Evolutionary conservation across 2,888 invertebrate genomes (phyloP).

Genomic region (Cheilosia urbana): DNA sequence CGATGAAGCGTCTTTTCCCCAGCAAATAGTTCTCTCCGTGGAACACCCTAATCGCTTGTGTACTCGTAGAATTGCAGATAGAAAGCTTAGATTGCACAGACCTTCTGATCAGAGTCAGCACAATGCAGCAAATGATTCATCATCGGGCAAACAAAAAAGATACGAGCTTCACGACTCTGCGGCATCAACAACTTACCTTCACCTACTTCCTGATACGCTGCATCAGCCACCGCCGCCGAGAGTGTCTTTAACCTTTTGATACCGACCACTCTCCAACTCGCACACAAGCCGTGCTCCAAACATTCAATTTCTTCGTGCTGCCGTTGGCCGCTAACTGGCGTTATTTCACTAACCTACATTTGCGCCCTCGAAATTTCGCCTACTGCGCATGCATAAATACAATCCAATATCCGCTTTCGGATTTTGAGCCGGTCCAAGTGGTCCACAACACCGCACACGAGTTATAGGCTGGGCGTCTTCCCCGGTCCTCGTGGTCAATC

Average conservation of each 20-base stretch:
- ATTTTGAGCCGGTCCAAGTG: constrained; percentile 70
- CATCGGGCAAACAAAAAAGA: constrained; percentile 52
- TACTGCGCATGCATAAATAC: constrained; percentile 56
- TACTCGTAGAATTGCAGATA: constrained; percentile 51
- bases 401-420: constrained; percentile 73
- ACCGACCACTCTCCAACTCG: constrained; percentile 44
- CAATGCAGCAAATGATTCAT: constrained; percentile 64
- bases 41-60: constrained; percentile 69
- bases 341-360: constrained; percentile 75
- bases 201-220: constrained; percentile 76
- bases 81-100: constrained; percentile 69
- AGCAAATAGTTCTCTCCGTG: constrained; percentile 60
- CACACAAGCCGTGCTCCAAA: constrained; percentile 28
- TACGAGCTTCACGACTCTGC: constrained; percentile 47
- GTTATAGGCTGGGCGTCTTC: constrained; percentile 49
- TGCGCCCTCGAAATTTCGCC: constrained; percentile 74
- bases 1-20: constrained; percentile 32
- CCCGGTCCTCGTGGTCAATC: constrained; percentile 33
- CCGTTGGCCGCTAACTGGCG: constrained; percentile 33
- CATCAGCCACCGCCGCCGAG: constrained; percentile 45
- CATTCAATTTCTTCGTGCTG: constrained; percentile 68
- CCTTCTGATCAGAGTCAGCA: constrained; percentile 40
- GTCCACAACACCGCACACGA: constrained; percentile 28
- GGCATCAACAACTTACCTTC: constrained; percentile 77
- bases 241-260: constrained; percentile 72